Percentiles rank a stretch among this genome's conserved stretches.
These are phyloP conservation scores for Lathamus discolor DNA, from an alignment of 2,113 vertebrate genomes.

Conservation along the genomic window DNA sequence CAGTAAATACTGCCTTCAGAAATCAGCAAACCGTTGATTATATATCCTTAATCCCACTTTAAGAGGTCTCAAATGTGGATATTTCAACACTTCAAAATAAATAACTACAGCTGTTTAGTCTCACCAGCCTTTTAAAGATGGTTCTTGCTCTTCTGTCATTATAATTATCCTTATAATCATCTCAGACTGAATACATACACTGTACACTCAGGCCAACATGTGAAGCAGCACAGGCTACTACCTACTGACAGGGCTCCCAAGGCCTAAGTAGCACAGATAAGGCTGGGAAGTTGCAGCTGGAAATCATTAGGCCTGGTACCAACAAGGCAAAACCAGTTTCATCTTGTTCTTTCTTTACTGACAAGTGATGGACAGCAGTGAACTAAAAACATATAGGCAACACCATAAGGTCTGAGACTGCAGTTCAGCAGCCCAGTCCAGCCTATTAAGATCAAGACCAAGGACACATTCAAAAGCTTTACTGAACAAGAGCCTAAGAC, in stretches of 20 bases:
- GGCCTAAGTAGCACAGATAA: neutral
- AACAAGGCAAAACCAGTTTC: neutral
- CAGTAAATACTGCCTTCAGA: neutral
- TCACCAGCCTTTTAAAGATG: neutral
- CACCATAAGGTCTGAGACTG: neutral
- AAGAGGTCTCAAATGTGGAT: neutral
- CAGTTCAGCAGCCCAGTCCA: neutral
- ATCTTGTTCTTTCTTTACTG: neutral
- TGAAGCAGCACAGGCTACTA: neutral
- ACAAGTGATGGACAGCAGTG: neutral
- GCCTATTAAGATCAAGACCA: neutral
- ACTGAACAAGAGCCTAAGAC: neutral
- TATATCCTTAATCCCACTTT: neutral
- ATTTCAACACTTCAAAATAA: neutral
- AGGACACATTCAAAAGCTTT: neutral
- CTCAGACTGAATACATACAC: neutral
- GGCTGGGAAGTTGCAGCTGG: neutral
- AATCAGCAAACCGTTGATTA: neutral
- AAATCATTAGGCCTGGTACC: neutral
- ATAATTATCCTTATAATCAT: neutral
- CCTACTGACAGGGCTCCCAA: neutral
- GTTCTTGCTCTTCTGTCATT: neutral
- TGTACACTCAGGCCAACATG: neutral
- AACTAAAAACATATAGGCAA: neutral
- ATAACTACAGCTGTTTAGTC: neutral